phyloP scores from a whole-genome alignment of 37 sponge, comb jelly and placozoan genomes.

The Aphrocallistes beatrix region DNA sequence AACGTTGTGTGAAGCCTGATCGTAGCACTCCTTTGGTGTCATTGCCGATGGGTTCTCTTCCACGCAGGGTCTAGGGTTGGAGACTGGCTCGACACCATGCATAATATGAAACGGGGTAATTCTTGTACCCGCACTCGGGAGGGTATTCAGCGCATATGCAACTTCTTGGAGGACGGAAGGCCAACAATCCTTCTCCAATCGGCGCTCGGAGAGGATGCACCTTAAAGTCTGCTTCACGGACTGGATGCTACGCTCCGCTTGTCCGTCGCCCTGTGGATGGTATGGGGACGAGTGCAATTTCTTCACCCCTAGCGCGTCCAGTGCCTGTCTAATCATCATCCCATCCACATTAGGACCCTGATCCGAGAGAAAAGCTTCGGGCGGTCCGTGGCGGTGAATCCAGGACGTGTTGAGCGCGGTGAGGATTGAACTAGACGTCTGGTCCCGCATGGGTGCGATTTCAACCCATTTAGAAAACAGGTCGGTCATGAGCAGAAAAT shows the following conservation, averaged over 20 bases:
- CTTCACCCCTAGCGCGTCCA: not conserved
- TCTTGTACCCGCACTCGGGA: too few relatives aligned
- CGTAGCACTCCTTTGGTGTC: too few relatives aligned
- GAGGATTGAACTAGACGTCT: too few relatives aligned
- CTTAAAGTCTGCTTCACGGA: not conserved
- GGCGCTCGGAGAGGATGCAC: too few relatives aligned
- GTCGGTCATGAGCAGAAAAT: not conserved
- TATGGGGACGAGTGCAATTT: not conserved
- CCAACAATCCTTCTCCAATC: too few relatives aligned
- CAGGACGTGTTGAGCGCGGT: not conserved
- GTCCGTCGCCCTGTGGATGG: not conserved
- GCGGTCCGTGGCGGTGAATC: not conserved
- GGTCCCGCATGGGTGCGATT: not conserved
- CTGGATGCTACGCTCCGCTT: not conserved
- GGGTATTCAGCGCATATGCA: too few relatives aligned
- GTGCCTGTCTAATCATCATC: not conserved
- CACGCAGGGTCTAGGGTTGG: too few relatives aligned
- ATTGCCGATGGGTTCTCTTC: too few relatives aligned
- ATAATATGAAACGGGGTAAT: too few relatives aligned
- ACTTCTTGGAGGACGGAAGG: too few relatives aligned
- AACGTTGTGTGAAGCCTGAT: too few relatives aligned
- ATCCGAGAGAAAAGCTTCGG: not conserved
- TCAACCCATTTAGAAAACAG: not conserved
- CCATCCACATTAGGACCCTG: not conserved
- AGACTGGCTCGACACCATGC: too few relatives aligned